Conservation (phyloP, 1,140 invertebrate species). For the Dendroctonus ponderosae region DNA sequence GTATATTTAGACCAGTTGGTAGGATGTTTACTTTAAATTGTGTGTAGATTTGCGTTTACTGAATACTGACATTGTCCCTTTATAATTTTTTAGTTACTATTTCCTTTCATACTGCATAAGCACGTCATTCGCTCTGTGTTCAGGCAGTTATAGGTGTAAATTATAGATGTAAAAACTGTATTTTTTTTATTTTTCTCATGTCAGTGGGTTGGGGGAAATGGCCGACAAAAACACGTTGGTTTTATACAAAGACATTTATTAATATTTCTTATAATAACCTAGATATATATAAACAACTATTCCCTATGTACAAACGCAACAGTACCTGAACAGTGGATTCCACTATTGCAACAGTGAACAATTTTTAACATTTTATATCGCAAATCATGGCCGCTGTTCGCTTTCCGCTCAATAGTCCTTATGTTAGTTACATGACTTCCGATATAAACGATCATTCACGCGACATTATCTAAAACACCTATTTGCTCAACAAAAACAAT, state of each 20-base stretch:
- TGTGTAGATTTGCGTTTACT: too few species aligned
- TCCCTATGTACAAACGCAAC: constrained; percentile 48
- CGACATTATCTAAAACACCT: constrained; percentile 11
- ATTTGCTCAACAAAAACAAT: constrained; percentile 38
- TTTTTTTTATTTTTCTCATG: background rate
- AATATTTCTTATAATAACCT: constrained; percentile 49
- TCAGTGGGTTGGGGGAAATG: background rate
- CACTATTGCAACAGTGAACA: background rate
- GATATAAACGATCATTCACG: constrained; percentile 2
- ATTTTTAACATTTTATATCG: background rate
- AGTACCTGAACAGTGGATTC: constrained; percentile 24
- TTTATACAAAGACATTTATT: constrained; percentile 51
- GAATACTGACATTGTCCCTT: too few species aligned
- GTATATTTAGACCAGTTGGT: constrained; percentile 68
- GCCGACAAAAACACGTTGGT: background rate
- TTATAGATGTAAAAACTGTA: background rate
- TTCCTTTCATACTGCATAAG: background rate
- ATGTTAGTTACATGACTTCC: too few species aligned
- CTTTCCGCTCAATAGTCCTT: too few species aligned
- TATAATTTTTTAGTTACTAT: background rate
- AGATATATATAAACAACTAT: constrained; percentile 49
- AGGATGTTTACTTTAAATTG: too few species aligned
- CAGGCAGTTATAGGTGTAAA: background rate
- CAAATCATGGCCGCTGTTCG: background rate
- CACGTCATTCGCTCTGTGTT: background rate